Evolutionary conservation across 2,113 vertebrate genomes (phyloP), one percentile per base, ranked within the genome.

Genomic region (Prionailurus bengalensis): DNA sequence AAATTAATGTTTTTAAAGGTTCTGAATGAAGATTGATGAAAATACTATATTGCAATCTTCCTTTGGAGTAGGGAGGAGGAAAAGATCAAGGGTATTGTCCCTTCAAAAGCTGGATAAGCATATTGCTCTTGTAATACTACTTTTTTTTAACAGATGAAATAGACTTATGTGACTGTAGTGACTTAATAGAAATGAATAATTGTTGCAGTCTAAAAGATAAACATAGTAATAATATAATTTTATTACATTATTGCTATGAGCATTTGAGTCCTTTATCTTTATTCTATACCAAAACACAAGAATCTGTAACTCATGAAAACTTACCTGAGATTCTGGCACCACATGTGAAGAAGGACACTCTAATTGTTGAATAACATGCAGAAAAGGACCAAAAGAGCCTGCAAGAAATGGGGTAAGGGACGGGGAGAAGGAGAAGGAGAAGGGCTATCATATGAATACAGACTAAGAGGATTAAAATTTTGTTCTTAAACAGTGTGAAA

Each of bases 21-120:
- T 81, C 83, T 86, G 39, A 76, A 94, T 96, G 63, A 92, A 98
- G 76, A 97, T 80, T 89, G 68, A 97, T 95, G 82, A 94, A 97
- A 97, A 97, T 92, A 66, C 74, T 96, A 78, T 89, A 91, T 81
- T 95, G 33, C 21, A 80, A 53, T 97, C 45, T 94, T 96, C 48
- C 55, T 94, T 84, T 71, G 53, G 15, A 82, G 36, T 78, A 66
- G 29, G 13, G 16, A n/a, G 19, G 66, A 91, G 42, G 27, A 15
- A 65, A 88, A 94, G 74, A 85, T 71, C 55, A 92, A 96, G 65
- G 36, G 4, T 71, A 53, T 31, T 81, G 39, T 80, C 73, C 19
- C 94, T 76, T 97, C 19, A 78, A 83, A 96, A 85, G 33, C 76
- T 88, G 51, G 9, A 84, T 94, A 97, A 97, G 51, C 66, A 92